A percentile compares a stretch with the other conserved stretches of the same genome.
phyloP scores from a whole-genome alignment of 2,888 invertebrate species.

The Quadroppia sp. region DNA sequence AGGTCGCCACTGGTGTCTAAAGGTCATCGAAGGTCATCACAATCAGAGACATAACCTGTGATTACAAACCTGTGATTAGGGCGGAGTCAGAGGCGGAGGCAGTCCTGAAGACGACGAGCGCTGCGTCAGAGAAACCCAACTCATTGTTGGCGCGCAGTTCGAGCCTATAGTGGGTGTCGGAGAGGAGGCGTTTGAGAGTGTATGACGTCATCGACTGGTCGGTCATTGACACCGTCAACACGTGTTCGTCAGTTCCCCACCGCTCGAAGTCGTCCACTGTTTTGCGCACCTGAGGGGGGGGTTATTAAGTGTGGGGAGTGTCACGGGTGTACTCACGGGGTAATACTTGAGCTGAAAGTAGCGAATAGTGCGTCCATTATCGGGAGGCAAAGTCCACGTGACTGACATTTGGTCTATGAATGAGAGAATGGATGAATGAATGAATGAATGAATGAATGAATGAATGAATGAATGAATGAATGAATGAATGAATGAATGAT shows the following conservation, averaged over 20 bases:
- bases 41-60: not conserved
- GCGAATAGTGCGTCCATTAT: constrained; percentile 84
- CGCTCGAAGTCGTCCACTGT: constrained; percentile 32
- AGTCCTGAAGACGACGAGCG: constrained; percentile 74
- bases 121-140: constrained; percentile 74
- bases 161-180: constrained; percentile 77
- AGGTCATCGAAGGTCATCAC: not conserved
- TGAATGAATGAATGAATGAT: not conserved
- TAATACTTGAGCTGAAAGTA: constrained; percentile 74
- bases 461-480: no score
- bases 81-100: constrained; percentile 55
- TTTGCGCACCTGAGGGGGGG: constrained; percentile 44
- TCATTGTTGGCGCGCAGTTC: constrained; percentile 78
- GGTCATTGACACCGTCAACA: not conserved
- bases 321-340: constrained; percentile 57
- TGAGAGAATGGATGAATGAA: no score
- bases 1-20: no score
- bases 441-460: no score
- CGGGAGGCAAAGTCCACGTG: constrained; percentile 76
- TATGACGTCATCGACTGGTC: constrained; percentile 22
- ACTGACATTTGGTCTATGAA: constrained; percentile 55
- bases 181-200: constrained; percentile 56
- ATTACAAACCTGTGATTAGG: not conserved
- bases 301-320: no score
- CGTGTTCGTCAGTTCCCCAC: not conserved